A percentile compares a stretch with the other conserved stretches of the same genome.
Evolutionary conservation across 2,888 invertebrate genomes (phyloP).

Genomic region (Colostygia pectinataria): DNA sequence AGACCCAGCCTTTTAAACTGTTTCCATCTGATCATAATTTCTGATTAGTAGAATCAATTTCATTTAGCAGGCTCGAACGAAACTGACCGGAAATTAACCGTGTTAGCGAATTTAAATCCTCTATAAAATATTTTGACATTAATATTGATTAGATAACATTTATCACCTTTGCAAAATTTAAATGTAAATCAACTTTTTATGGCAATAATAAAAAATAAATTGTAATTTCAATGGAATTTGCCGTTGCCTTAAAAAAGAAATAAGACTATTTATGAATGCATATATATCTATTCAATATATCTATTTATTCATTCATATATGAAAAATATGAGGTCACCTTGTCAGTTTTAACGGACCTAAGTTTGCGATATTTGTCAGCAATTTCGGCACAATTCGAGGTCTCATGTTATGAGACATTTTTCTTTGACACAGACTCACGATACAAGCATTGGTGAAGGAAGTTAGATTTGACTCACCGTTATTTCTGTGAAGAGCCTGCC

Average conservation of each 20-base stretch:
- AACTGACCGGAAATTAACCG: too few relatives aligned
- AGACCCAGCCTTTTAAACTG: too few relatives aligned
- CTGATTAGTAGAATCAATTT: too few relatives aligned
- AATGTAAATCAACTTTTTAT: neutral
- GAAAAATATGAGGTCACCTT: too few relatives aligned
- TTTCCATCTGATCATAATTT: too few relatives aligned
- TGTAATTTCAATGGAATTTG: neutral
- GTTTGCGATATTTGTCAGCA: neutral
- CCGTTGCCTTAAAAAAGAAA: neutral
- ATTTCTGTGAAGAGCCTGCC: constrained; percentile 79
- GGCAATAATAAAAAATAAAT: neutral
- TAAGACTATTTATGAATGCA: neutral
- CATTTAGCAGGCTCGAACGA: too few relatives aligned
- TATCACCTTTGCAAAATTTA: neutral
- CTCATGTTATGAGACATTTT: neutral
- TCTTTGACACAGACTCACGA: neutral
- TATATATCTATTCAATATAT: neutral
- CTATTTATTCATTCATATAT: neutral
- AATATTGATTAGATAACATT: neutral
- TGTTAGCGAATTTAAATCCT: too few relatives aligned
- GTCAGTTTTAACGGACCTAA: too few relatives aligned
- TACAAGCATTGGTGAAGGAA: neutral
- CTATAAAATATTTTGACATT: neutral
- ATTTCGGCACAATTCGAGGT: too few relatives aligned
- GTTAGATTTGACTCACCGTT: constrained; percentile 69